Percentiles rank a stretch among this genome's conserved stretches.
Conservation (phyloP, 2,113 vertebrate species). For the Falcunculus frontatus region DNA sequence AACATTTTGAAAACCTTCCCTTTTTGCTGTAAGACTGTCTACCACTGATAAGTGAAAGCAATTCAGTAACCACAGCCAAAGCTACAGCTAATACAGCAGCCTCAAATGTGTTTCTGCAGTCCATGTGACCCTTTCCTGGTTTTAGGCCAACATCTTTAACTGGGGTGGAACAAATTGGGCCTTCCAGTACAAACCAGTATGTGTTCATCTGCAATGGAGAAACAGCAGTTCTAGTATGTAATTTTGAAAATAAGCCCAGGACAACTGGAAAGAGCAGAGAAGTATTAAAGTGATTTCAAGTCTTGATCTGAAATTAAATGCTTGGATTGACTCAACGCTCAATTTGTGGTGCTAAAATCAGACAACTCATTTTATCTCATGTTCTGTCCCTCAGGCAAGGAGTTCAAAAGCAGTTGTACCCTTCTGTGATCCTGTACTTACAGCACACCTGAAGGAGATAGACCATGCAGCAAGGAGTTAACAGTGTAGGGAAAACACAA, state of each 20-base stretch:
- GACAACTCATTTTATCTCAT: neutral
- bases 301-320: neutral
- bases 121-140: neutral
- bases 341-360: neutral
- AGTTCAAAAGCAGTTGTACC: neutral
- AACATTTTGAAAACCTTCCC: conserved; percentile 52
- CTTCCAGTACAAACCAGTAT: conserved; percentile 27
- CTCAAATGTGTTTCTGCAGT: neutral
- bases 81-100: neutral
- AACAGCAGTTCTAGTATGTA: neutral
- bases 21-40: neutral
- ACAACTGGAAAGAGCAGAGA: neutral
- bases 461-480: neutral
- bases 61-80: neutral
- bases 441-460: neutral
- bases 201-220: neutral
- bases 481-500: fast-evolving
- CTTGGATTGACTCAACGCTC: neutral
- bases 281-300: neutral
- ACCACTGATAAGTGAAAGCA: neutral
- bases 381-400: neutral
- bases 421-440: neutral
- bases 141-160: conserved; percentile 44
- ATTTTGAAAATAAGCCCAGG: neutral
- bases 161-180: conserved; percentile 55